Evolutionary conservation across 2,888 invertebrate genomes (phyloP), one percentile per base, ranked within the genome.

Genomic region (Sialis fuliginosa): DNA sequence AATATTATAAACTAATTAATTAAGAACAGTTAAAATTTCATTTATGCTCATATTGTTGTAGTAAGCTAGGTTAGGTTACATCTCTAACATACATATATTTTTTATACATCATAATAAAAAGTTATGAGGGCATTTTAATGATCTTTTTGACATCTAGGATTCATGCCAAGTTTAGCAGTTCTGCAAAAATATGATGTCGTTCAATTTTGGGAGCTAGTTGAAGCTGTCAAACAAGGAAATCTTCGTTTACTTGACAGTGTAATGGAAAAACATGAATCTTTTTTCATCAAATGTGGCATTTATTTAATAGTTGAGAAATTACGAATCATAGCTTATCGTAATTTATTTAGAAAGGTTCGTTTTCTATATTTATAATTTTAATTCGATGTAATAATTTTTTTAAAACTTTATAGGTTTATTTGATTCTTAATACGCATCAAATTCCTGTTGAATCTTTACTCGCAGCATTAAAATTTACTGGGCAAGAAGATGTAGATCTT

Each of bases 221-320:
- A 80, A 54, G 86, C 92, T 3, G 85, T 97, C 0, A 88, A 85
- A 65, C 81, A 85, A 55, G 97, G 97, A 6, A 87, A 96, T 65
- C 69, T 97, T 10, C 71, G 79, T 51, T 75, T 78, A 47, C 81
- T 96, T 50, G 89, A 90, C 58, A 73, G 75, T 55, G 83, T 88
- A 0, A 83, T 96, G 73, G 79, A 81, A 50, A 75, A 77, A 44
- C 83, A 96, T 57, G 92, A 95, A 64, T 70, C 77, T 4, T 96
- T 96, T 64, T 93, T 98, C 57, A 95, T 97, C 48, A 83, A 81
- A 56, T 91, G 87, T 57, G 97, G 97, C n/a, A 93, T 98, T 56
- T 98, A 93, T 66, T 71, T 98, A 46, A 90, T 98, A 57, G 81
- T 98, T 12, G 97, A 98, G 61, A 96, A 96, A 63, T 69, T 98